Conservation (phyloP, 1,140 invertebrate species). For the Steinernema khuongi region DNA sequence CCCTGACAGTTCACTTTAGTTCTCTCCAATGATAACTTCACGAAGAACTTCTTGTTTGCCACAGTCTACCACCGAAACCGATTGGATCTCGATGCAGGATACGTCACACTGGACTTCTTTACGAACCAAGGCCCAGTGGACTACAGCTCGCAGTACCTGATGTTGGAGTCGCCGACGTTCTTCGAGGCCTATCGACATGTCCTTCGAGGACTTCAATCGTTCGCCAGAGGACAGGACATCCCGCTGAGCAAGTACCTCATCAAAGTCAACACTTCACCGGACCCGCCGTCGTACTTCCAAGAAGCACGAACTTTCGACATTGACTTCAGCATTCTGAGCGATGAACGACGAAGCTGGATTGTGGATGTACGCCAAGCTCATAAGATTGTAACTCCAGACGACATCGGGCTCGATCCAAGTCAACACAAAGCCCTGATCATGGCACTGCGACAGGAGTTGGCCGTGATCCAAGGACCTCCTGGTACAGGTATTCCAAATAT, state of each 20-base stretch:
- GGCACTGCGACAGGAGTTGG: conserved; percentile 62
- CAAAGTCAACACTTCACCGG: conserved; percentile 8
- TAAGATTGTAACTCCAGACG: background rate
- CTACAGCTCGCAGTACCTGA: conserved; percentile 39
- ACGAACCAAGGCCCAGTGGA: background rate
- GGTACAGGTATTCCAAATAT: conserved; percentile 70
- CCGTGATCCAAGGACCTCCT: conserved; percentile 72
- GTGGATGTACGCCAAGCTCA: conserved; percentile 35
- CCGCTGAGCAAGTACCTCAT: conserved; percentile 11
- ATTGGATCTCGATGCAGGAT: background rate
- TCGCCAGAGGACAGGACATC: conserved; percentile 6
- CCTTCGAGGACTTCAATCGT: background rate
- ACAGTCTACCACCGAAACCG: background rate
- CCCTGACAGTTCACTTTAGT: too few relatives aligned
- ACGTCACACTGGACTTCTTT: conserved; percentile 36
- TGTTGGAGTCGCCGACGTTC: conserved; percentile 63
- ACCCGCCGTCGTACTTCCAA: background rate
- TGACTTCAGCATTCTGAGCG: conserved; percentile 33
- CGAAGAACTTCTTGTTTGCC: background rate
- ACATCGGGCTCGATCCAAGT: conserved; percentile 57
- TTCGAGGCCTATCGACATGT: conserved; percentile 63
- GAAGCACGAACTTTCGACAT: conserved; percentile 42
- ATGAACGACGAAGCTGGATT: conserved; percentile 25
- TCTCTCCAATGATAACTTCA: too few relatives aligned
- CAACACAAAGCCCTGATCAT: conserved; percentile 61